Evolutionary conservation across 2,797 vertebrate genomes (phyloP).

Genomic region (Falco cherrug): DNA sequence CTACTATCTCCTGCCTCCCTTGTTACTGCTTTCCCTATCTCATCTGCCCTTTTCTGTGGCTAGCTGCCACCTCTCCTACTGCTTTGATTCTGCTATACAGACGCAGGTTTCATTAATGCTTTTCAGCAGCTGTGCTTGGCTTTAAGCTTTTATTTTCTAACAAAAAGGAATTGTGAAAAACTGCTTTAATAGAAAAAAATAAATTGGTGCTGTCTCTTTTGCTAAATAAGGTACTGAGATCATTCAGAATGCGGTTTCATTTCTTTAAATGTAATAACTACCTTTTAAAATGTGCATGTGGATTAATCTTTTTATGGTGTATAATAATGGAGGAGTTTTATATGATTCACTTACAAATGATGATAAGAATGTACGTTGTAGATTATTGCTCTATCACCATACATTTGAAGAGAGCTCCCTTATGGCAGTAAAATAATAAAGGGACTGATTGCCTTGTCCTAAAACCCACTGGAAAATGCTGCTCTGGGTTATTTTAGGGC

Average conservation of each 20-base stretch:
- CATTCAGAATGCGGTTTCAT: slow-evolving; percentile 8
- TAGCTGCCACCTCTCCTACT: background rate
- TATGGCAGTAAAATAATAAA: slow-evolving; percentile 22
- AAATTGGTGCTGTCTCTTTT: background rate
- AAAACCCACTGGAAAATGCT: background rate
- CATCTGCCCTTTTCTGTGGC: background rate
- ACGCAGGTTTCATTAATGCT: slow-evolving; percentile 30
- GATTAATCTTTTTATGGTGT: slow-evolving; percentile 26
- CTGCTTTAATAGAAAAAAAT: slow-evolving; percentile 39
- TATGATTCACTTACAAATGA: slow-evolving; percentile 11
- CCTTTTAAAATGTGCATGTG: slow-evolving; percentile 24
- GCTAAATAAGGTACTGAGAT: slow-evolving; percentile 27
- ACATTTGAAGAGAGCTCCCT: slow-evolving; percentile 10
- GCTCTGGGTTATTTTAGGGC: background rate
- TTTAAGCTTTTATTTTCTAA: slow-evolving; percentile 54
- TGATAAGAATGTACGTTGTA: slow-evolving; percentile 23
- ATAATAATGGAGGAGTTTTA: slow-evolving; percentile 27
- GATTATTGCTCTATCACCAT: slow-evolving; percentile 30
- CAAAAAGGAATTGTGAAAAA: slow-evolving; percentile 26
- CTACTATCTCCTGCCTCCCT: background rate
- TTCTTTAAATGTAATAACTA: slow-evolving; percentile 47
- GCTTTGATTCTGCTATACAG: background rate
- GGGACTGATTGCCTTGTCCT: background rate
- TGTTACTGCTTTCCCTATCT: slow-evolving; percentile 11
- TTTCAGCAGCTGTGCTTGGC: slow-evolving; percentile 38